Percentiles rank a stretch among this genome's conserved stretches.
phyloP scores from a whole-genome alignment of 37 sponge, comb jelly and placozoan genomes.

The Haliclona indistincta region DNA sequence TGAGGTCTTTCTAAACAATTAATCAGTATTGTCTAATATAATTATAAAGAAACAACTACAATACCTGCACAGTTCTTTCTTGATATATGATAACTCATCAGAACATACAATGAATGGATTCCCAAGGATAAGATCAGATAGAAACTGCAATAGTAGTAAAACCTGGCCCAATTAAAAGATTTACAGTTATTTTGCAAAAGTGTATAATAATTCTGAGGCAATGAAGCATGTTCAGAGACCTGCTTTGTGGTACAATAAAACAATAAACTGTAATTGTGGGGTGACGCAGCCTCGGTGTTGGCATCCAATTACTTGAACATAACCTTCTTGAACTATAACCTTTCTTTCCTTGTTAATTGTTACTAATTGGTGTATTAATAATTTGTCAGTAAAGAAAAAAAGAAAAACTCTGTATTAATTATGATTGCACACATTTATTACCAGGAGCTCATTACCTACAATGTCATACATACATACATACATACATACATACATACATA shows the following conservation, averaged over 20 bases:
- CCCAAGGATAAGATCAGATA: conserved; percentile 37
- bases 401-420: too few species aligned
- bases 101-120: conserved; percentile 91
- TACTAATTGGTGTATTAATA: too few species aligned
- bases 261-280: too few species aligned
- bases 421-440: too few species aligned
- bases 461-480: too few species aligned
- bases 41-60: conserved; percentile 1
- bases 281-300: not conserved
- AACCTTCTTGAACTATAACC: too few species aligned
- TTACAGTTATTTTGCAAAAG: not conserved
- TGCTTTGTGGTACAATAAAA: not conserved
- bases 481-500: conserved; percentile 6
- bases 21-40: conserved; percentile 3
- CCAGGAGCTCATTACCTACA: too few species aligned
- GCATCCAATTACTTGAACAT: too few species aligned
- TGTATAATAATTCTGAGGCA: too few species aligned
- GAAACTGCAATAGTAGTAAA: conserved; percentile 31
- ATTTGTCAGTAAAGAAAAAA: too few species aligned
- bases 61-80: conserved; percentile 60
- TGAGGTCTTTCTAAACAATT: not conserved
- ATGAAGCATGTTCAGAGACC: not conserved
- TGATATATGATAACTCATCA: conserved; percentile 80
- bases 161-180: conserved; percentile 9
- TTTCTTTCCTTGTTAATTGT: too few species aligned